A percentile compares a stretch with the other conserved stretches of the same genome.
Evolutionary conservation across 2,113 vertebrate genomes (phyloP).

Genomic region (Oryzias curvinotus): DNA sequence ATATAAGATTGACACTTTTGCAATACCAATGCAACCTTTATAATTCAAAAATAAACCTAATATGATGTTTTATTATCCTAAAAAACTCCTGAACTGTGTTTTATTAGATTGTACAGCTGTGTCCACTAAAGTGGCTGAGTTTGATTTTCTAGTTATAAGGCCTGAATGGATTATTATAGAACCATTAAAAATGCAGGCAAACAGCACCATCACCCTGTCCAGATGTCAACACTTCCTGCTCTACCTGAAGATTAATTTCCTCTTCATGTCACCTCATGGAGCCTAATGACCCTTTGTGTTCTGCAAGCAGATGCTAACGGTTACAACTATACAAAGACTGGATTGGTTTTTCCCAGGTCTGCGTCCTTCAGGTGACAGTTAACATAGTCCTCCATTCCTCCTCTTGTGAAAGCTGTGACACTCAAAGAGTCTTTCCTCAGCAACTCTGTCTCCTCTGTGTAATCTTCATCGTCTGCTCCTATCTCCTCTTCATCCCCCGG

Average conservation of each 20-base stretch:
- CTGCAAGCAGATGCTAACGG: not conserved
- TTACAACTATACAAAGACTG: conserved; percentile 65
- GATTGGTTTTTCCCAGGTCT: conserved; percentile 62
- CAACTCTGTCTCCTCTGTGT: conserved; percentile 38
- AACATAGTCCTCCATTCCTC: conserved; percentile 64
- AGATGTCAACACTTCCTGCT: not conserved
- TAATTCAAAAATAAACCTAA: too few relatives aligned
- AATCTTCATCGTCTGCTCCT: conserved; percentile 54
- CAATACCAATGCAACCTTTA: too few relatives aligned
- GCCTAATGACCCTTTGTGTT: conserved; percentile 13
- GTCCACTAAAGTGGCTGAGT: not conserved
- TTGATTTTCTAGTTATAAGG: conserved; percentile 9
- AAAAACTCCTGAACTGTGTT: too few relatives aligned
- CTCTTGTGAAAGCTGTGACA: conserved; percentile 55
- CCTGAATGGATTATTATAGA: conserved; percentile 1
- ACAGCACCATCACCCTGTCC: not conserved
- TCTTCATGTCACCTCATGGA: conserved; percentile 8
- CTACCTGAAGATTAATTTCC: not conserved
- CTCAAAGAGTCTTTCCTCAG: conserved; percentile 39
- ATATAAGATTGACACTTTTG: too few relatives aligned
- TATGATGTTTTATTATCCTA: too few relatives aligned
- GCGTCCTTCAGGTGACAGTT: conserved; percentile 72
- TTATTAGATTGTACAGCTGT: too few relatives aligned
- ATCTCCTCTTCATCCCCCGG: conserved; percentile 57
- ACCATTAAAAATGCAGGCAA: not conserved